These are phyloP conservation scores for Tetranychus piercei DNA, from an alignment of 2,888 invertebrate species.

Conservation along the genomic window DNA sequence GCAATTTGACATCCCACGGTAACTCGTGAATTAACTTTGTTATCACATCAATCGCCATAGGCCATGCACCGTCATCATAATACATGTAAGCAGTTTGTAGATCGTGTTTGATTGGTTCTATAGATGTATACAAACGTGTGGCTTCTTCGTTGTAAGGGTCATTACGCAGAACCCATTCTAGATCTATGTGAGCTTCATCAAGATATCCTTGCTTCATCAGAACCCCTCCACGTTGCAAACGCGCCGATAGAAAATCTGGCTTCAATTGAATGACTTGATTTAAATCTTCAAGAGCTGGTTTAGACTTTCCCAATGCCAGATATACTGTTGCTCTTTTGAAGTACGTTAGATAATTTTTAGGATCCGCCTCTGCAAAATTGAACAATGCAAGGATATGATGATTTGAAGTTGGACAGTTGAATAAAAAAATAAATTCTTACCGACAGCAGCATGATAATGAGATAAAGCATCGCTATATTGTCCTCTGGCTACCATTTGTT, in stretches of 20 bases:
- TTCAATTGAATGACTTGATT: slow-evolving; percentile 78
- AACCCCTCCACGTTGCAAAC: slow-evolving; percentile 63
- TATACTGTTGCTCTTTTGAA: slow-evolving; percentile 90
- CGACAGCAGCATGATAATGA: slow-evolving; percentile 94
- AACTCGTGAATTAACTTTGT: slow-evolving; percentile 44
- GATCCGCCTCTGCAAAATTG: slow-evolving; percentile 61
- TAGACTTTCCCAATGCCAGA: slow-evolving; percentile 82
- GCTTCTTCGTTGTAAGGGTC: slow-evolving; percentile 65
- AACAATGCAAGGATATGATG: not conserved
- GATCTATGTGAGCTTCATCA: slow-evolving; percentile 60
- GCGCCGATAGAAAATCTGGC: slow-evolving; percentile 68
- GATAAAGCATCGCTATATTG: slow-evolving; percentile 87
- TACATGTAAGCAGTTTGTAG: slow-evolving; percentile 46
- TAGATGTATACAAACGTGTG: slow-evolving; percentile 45
- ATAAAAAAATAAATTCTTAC: slow-evolving; percentile 20
- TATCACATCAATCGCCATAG: slow-evolving; percentile 47
- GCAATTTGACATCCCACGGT: slow-evolving; percentile 67
- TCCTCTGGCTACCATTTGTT: slow-evolving; percentile 70
- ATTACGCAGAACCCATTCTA: slow-evolving; percentile 48
- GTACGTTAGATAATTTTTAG: slow-evolving; percentile 81
- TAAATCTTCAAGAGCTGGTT: slow-evolving; percentile 82
- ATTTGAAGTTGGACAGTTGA: not conserved
- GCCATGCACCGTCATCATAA: slow-evolving; percentile 41
- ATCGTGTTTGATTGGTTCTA: slow-evolving; percentile 45
- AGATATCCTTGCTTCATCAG: slow-evolving; percentile 68